Conservation (phyloP, 2,888 invertebrate genomes). For the Hirtodrosophila histrioides region DNA sequence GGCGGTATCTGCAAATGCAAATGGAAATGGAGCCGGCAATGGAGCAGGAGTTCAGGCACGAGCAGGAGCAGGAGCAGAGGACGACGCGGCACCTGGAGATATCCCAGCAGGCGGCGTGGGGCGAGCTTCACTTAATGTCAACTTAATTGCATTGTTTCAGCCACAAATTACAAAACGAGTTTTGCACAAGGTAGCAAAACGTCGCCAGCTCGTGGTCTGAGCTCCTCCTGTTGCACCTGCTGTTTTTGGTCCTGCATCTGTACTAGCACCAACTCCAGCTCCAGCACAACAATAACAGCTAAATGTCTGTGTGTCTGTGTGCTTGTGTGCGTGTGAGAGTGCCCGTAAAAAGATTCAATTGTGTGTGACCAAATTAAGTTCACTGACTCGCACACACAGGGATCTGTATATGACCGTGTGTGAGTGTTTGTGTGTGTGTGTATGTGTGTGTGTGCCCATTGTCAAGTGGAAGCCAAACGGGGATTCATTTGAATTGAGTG, state of each 20-base stretch:
- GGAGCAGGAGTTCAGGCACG: not conserved
- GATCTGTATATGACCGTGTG: slow-evolving; percentile 3
- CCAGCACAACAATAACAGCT: slow-evolving; percentile 53
- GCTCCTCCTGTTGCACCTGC: slow-evolving; percentile 6
- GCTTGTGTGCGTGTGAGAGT: slow-evolving; percentile 30
- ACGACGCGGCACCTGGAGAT: not conserved
- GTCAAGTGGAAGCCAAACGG: slow-evolving; percentile 74
- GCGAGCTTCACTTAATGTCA: slow-evolving; percentile 79
- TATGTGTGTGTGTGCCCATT: slow-evolving; percentile 55
- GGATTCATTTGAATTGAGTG: slow-evolving; percentile 76
- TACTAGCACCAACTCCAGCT: not conserved
- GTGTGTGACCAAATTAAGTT: slow-evolving; percentile 84
- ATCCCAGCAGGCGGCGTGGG: slow-evolving; percentile 19
- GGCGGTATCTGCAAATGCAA: slow-evolving; percentile 27
- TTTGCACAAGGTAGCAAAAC: slow-evolving; percentile 70
- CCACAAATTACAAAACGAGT: slow-evolving; percentile 81
- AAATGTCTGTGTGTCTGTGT: slow-evolving; percentile 16
- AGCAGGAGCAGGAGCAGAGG: slow-evolving; percentile 1
- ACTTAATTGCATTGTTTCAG: slow-evolving; percentile 81
- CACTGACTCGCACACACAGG: slow-evolving; percentile 63
- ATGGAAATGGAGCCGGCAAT: slow-evolving; percentile 25
- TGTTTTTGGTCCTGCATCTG: slow-evolving; percentile 9
- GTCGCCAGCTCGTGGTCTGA: slow-evolving; percentile 47
- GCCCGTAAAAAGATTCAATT: slow-evolving; percentile 80
- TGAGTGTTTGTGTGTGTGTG: slow-evolving; percentile 7